Percentiles rank a stretch among this genome's conserved stretches.
phyloP scores from a whole-genome alignment of 2,113 vertebrate species.

The Chloebia gouldiae region DNA sequence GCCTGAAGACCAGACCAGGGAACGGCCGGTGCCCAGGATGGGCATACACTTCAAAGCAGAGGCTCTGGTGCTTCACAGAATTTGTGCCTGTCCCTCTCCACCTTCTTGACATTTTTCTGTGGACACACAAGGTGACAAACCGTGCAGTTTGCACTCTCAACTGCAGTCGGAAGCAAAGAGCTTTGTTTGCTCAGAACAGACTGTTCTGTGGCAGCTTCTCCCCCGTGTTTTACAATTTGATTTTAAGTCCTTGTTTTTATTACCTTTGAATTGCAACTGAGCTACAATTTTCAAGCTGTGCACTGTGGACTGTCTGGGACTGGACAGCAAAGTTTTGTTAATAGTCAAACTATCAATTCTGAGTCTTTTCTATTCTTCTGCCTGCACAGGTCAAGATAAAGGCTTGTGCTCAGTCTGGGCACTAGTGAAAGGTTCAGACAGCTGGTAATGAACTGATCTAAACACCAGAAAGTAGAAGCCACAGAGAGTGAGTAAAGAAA shows the following conservation, averaged over 20 bases:
- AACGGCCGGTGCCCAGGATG: neutral
- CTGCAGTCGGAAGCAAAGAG: neutral
- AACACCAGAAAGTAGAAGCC: neutral
- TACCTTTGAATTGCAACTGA: neutral
- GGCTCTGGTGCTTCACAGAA: neutral
- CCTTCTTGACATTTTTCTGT: neutral
- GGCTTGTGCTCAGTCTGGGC: neutral
- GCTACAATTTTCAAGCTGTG: neutral
- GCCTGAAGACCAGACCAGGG: neutral
- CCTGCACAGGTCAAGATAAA: neutral
- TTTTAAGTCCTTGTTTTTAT: neutral
- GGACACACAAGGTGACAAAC: rapidly evolving
- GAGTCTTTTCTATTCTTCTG: neutral
- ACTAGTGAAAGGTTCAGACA: neutral
- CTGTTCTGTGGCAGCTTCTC: neutral
- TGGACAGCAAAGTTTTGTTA: neutral
- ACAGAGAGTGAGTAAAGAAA: neutral
- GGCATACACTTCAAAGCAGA: neutral
- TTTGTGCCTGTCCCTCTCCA: neutral
- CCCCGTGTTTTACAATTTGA: neutral
- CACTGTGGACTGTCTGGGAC: neutral
- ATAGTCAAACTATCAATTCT: neutral
- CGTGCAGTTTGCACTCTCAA: neutral
- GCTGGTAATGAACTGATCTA: neutral
- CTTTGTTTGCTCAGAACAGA: neutral